A percentile compares a stretch with the other conserved stretches of the same genome.
These are phyloP conservation scores for Amphimedon queenslandica DNA, from an alignment of 37 sponge, comb jelly and placozoan species.

Conservation along the genomic window DNA sequence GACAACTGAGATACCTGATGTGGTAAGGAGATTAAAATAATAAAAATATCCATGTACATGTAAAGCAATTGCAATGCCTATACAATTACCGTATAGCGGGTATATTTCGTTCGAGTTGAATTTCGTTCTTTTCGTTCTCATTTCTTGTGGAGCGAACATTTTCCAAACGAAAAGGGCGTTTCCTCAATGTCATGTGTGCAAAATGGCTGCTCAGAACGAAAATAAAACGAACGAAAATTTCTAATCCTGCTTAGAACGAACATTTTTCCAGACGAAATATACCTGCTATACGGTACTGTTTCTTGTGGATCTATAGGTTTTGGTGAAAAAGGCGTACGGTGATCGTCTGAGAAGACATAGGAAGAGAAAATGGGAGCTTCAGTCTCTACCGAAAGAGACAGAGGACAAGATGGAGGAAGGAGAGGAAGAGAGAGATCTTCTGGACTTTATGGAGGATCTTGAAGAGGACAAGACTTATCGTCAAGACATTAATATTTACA, in stretches of 20 bases:
- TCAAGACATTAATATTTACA: slow-evolving; percentile 86
- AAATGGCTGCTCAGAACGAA: no score
- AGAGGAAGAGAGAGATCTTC: slow-evolving; percentile 55
- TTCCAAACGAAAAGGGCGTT: no score
- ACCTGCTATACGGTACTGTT: no score
- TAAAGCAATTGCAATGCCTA: not conserved
- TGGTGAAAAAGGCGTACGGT: slow-evolving; percentile 94
- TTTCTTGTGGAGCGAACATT: no score
- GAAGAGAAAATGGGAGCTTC: slow-evolving; percentile 88
- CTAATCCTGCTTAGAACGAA: no score
- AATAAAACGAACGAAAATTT: no score
- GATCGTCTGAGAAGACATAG: slow-evolving; percentile 76
- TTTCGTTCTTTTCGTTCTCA: no score
- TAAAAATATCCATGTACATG: slow-evolving; percentile 3
- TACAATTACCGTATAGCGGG: no score
- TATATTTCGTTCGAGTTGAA: no score
- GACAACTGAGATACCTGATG: slow-evolving; percentile 60
- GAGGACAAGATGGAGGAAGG: slow-evolving; percentile 22
- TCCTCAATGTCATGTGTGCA: no score
- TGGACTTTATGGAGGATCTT: slow-evolving; percentile 86
- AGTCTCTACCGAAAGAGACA: slow-evolving; percentile 55
- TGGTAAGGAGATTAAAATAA: slow-evolving; percentile 43
- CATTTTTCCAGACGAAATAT: no score
- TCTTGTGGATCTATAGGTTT: no score
- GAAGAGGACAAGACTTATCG: slow-evolving; percentile 81